Evolutionary conservation across 2,113 vertebrate species (phyloP).

Genomic region (Rousettus leschenaultii): DNA sequence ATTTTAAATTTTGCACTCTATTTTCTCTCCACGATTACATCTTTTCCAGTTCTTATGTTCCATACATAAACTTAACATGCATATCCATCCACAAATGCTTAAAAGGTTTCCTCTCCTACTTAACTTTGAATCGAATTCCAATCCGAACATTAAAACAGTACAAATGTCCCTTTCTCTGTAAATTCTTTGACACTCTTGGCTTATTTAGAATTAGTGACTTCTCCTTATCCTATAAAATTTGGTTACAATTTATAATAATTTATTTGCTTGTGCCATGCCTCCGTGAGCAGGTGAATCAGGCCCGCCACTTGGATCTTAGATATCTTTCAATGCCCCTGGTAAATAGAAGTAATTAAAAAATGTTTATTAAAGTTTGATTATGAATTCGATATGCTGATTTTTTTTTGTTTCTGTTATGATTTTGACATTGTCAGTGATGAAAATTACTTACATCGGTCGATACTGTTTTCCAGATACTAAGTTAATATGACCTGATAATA

Average conservation of each 20-base stretch:
- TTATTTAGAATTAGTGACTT: neutral
- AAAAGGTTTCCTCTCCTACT: neutral
- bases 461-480: neutral
- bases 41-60: neutral
- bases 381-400: neutral
- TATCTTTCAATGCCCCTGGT: neutral
- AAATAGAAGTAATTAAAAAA: neutral
- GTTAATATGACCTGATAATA: neutral
- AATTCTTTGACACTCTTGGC: neutral
- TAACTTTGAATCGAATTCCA: neutral
- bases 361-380: neutral
- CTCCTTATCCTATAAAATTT: neutral
- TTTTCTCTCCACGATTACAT: neutral
- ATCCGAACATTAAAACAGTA: neutral
- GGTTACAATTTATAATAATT: neutral
- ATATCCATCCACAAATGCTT: neutral
- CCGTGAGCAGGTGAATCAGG: neutral
- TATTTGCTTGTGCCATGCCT: neutral
- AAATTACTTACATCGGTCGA: neutral
- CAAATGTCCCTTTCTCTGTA: neutral
- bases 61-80: neutral
- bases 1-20: neutral
- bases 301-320: neutral
- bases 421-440: neutral
- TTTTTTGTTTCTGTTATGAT: neutral